Conservation (phyloP, 2,797 vertebrate species). For the Tapera naevia region DNA sequence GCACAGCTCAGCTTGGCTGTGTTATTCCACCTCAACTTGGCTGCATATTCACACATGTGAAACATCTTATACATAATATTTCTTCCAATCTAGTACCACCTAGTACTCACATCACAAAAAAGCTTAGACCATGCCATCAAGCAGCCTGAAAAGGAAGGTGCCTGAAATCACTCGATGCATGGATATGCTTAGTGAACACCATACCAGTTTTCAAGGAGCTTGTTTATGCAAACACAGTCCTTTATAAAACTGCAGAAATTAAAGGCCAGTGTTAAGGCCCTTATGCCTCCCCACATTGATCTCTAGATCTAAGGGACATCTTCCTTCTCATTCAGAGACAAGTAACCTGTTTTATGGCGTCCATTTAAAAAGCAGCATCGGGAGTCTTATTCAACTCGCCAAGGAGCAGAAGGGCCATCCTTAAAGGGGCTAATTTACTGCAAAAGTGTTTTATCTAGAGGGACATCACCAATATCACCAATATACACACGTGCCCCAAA, state of each 20-base stretch:
- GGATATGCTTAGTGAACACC: neutral
- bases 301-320: neutral
- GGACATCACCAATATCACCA: neutral
- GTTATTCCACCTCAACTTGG: neutral
- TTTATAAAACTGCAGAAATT: neutral
- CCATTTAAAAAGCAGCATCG: fast-evolving
- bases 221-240: neutral
- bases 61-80: neutral
- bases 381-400: fast-evolving
- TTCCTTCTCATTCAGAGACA: neutral
- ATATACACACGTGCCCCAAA: neutral
- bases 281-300: neutral
- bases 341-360: neutral
- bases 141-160: neutral
- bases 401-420: neutral
- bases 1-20: neutral
- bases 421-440: neutral
- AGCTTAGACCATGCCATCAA: neutral
- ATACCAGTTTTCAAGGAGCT: neutral
- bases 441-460: neutral
- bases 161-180: neutral
- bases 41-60: neutral
- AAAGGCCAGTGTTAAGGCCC: neutral
- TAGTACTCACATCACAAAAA: neutral
- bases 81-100: neutral